Conservation (phyloP, 2,113 vertebrate species). For the Lipotes vexillifer region DNA sequence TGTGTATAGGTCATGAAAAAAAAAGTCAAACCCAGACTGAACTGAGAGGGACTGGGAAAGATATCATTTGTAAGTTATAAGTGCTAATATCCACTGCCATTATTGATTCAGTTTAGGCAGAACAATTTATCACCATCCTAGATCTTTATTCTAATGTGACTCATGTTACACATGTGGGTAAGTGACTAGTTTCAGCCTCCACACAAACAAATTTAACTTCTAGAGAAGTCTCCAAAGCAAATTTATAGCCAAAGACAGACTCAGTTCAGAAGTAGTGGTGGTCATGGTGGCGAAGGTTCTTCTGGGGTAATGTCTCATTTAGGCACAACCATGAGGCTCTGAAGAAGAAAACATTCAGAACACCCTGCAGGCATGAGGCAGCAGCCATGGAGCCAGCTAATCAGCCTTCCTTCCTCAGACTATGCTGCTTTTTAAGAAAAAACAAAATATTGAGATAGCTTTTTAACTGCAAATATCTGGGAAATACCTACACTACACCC, state of each 20-base stretch:
- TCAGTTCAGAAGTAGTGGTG: neutral
- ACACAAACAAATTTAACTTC: conserved; percentile 46
- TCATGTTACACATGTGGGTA: conserved; percentile 26
- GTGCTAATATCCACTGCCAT: neutral
- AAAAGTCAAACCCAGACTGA: neutral
- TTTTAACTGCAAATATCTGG: conserved; percentile 18
- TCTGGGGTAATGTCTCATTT: neutral
- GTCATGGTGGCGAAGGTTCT: neutral
- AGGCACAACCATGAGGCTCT: neutral
- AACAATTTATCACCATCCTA: conserved; percentile 5
- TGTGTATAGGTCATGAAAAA: neutral
- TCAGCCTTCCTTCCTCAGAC: neutral
- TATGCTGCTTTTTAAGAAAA: neutral
- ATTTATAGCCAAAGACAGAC: neutral
- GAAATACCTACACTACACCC: neutral
- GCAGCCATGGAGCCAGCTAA: neutral
- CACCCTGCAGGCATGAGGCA: neutral
- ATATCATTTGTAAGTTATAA: neutral
- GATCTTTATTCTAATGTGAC: neutral
- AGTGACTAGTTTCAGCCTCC: conserved; percentile 13
- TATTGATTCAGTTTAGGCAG: neutral
- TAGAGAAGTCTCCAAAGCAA: conserved; percentile 46
- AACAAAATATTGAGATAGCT: neutral
- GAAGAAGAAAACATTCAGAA: neutral
- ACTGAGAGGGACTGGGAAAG: neutral